Evolutionary conservation across 1,140 invertebrate genomes (phyloP).

Genomic region (Ips nitidus): DNA sequence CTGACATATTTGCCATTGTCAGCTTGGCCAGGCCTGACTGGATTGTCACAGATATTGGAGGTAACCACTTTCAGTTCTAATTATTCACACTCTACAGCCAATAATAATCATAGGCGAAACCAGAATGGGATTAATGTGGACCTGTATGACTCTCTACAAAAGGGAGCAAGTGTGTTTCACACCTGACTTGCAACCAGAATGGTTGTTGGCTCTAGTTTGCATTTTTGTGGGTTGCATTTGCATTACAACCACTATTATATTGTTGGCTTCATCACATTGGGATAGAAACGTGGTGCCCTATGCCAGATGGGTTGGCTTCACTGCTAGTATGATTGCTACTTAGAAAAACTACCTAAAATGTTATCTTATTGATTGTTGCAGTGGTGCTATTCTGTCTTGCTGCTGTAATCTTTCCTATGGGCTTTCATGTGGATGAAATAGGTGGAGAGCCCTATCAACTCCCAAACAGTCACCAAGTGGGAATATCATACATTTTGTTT

Average conservation of each 20-base stretch:
- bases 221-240: constrained; percentile 92
- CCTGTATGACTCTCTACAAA: constrained; percentile 90
- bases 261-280: constrained; percentile 87
- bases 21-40: constrained; percentile 93
- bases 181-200: constrained; percentile 84
- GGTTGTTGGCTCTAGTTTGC: constrained; percentile 86
- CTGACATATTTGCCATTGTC: constrained; percentile 91
- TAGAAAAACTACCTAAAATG: not conserved
- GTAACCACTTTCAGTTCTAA: constrained; percentile 54
- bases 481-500: constrained; percentile 94
- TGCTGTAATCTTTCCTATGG: constrained; percentile 94
- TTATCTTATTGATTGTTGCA: constrained; percentile 54
- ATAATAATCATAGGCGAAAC: constrained; percentile 69
- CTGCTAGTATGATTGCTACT: constrained; percentile 72
- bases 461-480: constrained; percentile 93
- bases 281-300: constrained; percentile 87
- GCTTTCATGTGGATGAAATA: constrained; percentile 93
- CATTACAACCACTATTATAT: constrained; percentile 87
- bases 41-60: constrained; percentile 93
- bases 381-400: constrained; percentile 95
- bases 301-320: constrained; percentile 93
- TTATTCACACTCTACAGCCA: not conserved
- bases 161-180: constrained; percentile 85
- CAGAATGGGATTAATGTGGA: constrained; percentile 88
- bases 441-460: constrained; percentile 94